Conservation (phyloP, 2,113 vertebrate genomes). For the Alaudala cheleensis region DNA sequence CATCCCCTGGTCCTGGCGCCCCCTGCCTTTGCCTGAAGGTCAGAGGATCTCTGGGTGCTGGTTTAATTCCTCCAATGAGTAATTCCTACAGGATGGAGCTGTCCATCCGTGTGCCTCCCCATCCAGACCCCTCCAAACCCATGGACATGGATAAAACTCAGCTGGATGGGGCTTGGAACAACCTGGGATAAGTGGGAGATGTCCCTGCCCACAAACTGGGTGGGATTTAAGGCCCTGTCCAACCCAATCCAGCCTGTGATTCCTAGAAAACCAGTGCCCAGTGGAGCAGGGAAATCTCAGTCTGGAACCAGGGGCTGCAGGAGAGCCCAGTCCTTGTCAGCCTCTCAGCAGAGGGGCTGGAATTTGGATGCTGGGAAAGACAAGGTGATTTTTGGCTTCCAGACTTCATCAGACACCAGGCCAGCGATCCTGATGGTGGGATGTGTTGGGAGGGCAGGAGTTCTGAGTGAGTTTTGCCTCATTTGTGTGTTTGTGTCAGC, state of each 20-base stretch:
- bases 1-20: neutral
- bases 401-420: neutral
- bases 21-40: neutral
- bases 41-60: neutral
- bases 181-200: neutral
- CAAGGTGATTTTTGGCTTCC: neutral
- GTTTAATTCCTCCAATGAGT: neutral
- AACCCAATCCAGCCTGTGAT: neutral
- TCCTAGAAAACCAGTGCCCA: neutral
- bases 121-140: neutral
- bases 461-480: neutral
- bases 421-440: accelerated
- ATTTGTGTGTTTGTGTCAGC: neutral
- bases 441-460: neutral
- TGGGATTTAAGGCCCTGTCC: neutral
- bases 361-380: neutral
- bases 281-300: neutral
- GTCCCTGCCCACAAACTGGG: neutral
- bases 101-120: neutral
- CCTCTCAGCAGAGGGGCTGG: neutral
- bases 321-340: neutral
- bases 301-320: neutral
- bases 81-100: neutral
- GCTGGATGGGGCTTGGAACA: neutral
- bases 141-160: accelerated